Evolutionary conservation across 2,888 invertebrate genomes (phyloP).

Genomic region (Eulithis prunata): DNA sequence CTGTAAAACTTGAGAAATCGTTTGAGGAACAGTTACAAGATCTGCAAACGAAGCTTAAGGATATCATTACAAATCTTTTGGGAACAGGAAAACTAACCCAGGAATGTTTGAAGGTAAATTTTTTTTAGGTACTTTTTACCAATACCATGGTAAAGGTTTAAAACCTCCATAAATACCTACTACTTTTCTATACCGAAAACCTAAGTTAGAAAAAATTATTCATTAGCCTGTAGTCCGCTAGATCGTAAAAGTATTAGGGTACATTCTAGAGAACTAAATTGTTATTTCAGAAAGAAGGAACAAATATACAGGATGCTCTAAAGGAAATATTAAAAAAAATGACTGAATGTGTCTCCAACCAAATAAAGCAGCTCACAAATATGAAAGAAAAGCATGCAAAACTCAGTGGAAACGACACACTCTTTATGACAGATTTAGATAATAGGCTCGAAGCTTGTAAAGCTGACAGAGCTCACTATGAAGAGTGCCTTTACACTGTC

Average conservation of each 20-base stretch:
- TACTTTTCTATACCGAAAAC: no score
- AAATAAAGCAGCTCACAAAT: slow-evolving; percentile 39
- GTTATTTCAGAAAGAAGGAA: slow-evolving; percentile 50
- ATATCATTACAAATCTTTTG: slow-evolving; percentile 45
- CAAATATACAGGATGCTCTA: slow-evolving; percentile 47
- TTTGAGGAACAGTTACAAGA: slow-evolving; percentile 47
- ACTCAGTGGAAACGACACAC: slow-evolving; percentile 44
- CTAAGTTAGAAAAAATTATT: no score
- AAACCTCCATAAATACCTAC: no score
- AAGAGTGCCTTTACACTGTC: slow-evolving; percentile 51
- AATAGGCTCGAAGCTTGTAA: slow-evolving; percentile 49
- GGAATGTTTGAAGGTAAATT: slow-evolving; percentile 54
- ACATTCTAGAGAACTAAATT: no score
- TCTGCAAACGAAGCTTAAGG: slow-evolving; percentile 45
- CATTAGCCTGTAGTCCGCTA: no score
- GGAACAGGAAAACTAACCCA: slow-evolving; percentile 47
- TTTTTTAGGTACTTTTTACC: not conserved
- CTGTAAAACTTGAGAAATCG: slow-evolving; percentile 40
- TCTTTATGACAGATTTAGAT: slow-evolving; percentile 48
- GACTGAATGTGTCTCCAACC: slow-evolving; percentile 50
- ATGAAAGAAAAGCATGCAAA: slow-evolving; percentile 34
- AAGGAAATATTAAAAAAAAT: slow-evolving; percentile 47
- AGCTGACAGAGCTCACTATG: slow-evolving; percentile 40
- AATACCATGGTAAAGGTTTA: no score
- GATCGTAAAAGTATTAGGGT: no score